phyloP scores from a whole-genome alignment of 1,140 invertebrate genomes.

The Teleopsis dalmanni region DNA sequence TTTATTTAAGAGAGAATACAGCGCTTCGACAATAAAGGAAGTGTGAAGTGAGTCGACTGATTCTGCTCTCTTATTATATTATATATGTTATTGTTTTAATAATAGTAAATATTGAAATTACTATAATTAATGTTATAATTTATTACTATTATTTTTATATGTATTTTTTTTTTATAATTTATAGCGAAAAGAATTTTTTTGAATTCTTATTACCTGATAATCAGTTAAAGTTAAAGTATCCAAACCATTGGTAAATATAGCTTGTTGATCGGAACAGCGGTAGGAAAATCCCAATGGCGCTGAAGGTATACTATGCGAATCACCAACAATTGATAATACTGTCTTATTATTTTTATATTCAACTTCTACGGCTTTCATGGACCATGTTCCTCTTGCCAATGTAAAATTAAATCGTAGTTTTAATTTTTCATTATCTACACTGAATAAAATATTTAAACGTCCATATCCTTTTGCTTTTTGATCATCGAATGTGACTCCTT shows the following conservation, averaged over 20 bases:
- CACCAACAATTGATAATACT: slow-evolving; percentile 29
- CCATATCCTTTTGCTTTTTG: slow-evolving; percentile 28
- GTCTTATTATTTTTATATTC: slow-evolving; percentile 32
- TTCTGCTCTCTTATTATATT: too few species aligned
- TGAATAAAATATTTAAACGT: slow-evolving; percentile 34
- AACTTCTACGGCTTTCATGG: slow-evolving; percentile 48
- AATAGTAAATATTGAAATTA: too few species aligned
- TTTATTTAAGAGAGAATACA: too few species aligned
- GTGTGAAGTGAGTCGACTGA: too few species aligned
- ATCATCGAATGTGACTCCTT: slow-evolving; percentile 36
- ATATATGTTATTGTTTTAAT: too few species aligned
- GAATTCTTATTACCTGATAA: slow-evolving; percentile 39
- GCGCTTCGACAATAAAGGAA: too few species aligned
- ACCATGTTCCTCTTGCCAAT: slow-evolving; percentile 46
- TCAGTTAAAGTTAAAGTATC: slow-evolving; percentile 44
- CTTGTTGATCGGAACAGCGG: slow-evolving; percentile 44
- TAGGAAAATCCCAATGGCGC: slow-evolving; percentile 49
- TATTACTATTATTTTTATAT: too few species aligned
- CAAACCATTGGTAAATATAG: slow-evolving; percentile 45
- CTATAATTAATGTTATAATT: too few species aligned
- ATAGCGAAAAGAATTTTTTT: background rate
- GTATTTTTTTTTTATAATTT: too few species aligned
- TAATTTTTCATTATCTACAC: slow-evolving; percentile 27
- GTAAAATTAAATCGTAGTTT: slow-evolving; percentile 35
- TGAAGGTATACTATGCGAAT: slow-evolving; percentile 36